Percentiles rank a stretch among this genome's conserved stretches.
phyloP scores from a whole-genome alignment of 2,797 vertebrate genomes.

The Meda fulgida region DNA sequence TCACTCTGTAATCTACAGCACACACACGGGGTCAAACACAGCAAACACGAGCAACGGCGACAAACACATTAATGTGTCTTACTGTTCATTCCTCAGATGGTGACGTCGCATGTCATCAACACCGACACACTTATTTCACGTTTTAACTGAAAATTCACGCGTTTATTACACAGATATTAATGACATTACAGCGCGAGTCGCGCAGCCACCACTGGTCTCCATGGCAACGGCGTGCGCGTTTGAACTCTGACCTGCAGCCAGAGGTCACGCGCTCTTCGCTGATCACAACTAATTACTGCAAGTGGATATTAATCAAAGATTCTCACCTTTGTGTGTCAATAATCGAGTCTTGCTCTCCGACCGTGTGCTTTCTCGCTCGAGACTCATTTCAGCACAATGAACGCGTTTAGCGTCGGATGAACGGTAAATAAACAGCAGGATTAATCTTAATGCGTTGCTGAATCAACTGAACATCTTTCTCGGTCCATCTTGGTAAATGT shows the following conservation, averaged over 20 bases:
- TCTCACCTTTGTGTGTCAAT: neutral
- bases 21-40: neutral
- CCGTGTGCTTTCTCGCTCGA: neutral
- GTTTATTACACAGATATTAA: neutral
- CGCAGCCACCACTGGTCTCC: conserved; percentile 77
- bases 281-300: neutral
- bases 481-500: neutral
- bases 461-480: neutral
- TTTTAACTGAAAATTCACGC: neutral
- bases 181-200: conserved; percentile 56
- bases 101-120: neutral
- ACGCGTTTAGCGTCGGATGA: neutral
- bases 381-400: neutral
- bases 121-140: neutral
- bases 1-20: conserved; percentile 81
- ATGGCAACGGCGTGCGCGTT: conserved; percentile 86
- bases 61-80: conserved; percentile 49
- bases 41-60: neutral
- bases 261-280: neutral
- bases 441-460: neutral
- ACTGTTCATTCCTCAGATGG: conserved; percentile 68
- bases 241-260: conserved; percentile 73
- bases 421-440: neutral
- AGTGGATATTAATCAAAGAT: neutral
- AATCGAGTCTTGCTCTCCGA: neutral